phyloP scores from a whole-genome alignment of 2,113 vertebrate genomes.

The Brienomyrus longianalis region DNA sequence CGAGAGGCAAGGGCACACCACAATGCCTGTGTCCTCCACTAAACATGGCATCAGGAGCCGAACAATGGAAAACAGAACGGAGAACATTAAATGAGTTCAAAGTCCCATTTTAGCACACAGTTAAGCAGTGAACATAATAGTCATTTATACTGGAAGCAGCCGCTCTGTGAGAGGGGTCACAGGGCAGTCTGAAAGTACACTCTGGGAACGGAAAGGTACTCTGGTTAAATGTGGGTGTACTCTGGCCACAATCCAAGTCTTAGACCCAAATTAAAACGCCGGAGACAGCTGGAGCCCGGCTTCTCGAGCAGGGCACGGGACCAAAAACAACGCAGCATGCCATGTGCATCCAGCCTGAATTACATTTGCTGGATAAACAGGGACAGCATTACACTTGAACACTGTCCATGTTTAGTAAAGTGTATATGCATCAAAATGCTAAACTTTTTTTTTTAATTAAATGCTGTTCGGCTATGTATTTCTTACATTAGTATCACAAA shows the following conservation, averaged over 20 bases:
- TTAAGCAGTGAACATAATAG: background rate
- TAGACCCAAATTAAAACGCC: background rate
- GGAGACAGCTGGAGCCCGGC: background rate
- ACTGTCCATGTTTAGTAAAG: background rate
- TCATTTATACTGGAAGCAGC: background rate
- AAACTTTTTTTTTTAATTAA: background rate
- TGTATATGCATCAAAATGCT: background rate
- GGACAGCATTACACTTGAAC: background rate
- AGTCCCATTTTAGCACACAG: background rate
- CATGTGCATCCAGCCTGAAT: background rate
- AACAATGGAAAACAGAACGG: background rate
- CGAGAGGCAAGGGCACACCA: background rate
- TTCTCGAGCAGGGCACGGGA: background rate
- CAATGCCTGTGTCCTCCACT: background rate
- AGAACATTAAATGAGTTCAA: background rate
- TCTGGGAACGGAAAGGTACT: constrained; percentile 1
- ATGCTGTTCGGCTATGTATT: background rate
- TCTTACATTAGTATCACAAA: background rate
- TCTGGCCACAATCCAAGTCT: background rate
- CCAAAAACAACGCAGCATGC: background rate
- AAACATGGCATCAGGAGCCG: background rate
- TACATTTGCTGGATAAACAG: background rate
- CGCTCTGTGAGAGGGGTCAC: background rate
- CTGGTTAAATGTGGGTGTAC: background rate
- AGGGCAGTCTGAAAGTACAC: background rate